Conservation (phyloP, 2,113 vertebrate genomes). For the Toxostoma redivivum region DNA sequence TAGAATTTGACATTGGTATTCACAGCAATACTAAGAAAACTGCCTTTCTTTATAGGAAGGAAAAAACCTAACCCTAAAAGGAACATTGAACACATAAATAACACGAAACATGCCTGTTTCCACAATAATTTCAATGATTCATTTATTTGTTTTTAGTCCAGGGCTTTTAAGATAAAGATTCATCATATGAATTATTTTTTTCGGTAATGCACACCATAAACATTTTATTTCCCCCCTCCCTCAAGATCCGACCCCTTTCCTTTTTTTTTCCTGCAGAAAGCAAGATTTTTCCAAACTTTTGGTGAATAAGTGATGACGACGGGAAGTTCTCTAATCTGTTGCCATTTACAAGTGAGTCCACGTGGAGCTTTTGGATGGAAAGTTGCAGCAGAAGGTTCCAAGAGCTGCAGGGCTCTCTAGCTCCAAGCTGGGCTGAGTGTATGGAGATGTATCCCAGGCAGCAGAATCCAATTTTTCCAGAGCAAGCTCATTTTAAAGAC, state of each 20-base stretch:
- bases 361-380: constrained; percentile 54
- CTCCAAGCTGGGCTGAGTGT: background rate
- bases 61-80: constrained; percentile 18
- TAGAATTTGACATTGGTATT: constrained; percentile 45
- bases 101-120: constrained; percentile 1
- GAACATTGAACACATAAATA: constrained; percentile 42
- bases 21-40: constrained; percentile 30
- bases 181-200: constrained; percentile 28
- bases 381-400: constrained; percentile 43
- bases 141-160: constrained; percentile 41
- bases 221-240: background rate
- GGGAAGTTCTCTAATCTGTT: constrained; percentile 59
- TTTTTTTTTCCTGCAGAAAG: background rate
- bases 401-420: constrained; percentile 9
- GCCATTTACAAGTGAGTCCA: constrained; percentile 59
- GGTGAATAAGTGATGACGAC: constrained; percentile 7
- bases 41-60: background rate
- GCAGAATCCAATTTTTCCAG: constrained; percentile 37
- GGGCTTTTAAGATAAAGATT: constrained; percentile 49
- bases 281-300: constrained; percentile 33
- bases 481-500: background rate
- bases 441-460: constrained; percentile 59
- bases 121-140: constrained; percentile 26
- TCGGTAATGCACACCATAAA: constrained; percentile 10
- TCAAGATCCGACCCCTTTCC: background rate